phyloP scores from a whole-genome alignment of 2,797 vertebrate species.

The Linurgus olivaceus region DNA sequence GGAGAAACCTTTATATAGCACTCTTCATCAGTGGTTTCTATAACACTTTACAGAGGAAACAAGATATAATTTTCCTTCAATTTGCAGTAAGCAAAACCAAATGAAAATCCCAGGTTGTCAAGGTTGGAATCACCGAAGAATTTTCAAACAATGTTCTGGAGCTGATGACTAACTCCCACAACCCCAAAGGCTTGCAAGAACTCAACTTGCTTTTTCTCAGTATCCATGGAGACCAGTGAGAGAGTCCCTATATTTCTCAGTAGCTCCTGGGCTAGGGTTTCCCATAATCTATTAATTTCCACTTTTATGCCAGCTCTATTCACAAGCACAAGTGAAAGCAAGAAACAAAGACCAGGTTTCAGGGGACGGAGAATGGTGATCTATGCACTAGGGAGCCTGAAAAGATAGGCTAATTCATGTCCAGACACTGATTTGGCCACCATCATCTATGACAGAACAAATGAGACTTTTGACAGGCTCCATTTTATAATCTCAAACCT shows the following conservation, averaged over 20 bases:
- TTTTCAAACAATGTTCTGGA: neutral
- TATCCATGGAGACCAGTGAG: neutral
- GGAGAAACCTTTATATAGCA: neutral
- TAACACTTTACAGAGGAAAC: neutral
- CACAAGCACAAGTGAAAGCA: neutral
- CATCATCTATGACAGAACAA: neutral
- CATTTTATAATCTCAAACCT: neutral
- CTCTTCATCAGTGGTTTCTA: neutral
- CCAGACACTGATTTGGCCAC: neutral
- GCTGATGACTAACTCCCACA: neutral
- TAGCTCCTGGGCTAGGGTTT: neutral
- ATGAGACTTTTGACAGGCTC: neutral
- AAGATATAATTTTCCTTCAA: neutral
- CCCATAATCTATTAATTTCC: neutral
- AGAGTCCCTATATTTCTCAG: neutral
- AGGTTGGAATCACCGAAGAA: neutral
- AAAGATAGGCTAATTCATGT: neutral
- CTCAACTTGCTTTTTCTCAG: neutral
- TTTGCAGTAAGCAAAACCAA: neutral
- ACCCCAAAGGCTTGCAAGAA: neutral
- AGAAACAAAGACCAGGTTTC: neutral
- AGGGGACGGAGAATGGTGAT: neutral
- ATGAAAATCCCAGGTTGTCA: neutral
- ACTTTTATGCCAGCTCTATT: neutral
- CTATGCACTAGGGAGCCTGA: rapidly evolving